Conservation (phyloP, 1,140 invertebrate species). For the Zophobas atratus region DNA sequence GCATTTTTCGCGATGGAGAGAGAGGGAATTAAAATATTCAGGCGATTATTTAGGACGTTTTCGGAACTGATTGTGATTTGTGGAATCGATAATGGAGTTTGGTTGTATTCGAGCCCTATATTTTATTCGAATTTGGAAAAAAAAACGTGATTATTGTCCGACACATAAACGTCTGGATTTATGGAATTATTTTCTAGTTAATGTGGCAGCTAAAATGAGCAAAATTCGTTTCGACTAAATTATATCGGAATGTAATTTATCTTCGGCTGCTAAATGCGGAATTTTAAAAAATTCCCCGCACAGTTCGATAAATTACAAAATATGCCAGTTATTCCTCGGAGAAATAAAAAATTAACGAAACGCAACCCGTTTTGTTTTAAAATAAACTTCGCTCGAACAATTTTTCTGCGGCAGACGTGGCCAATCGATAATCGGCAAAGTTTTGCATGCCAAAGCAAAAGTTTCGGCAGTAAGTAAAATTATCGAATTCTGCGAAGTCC, state of each 20-base stretch:
- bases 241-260: constrained; percentile 41
- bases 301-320: constrained; percentile 23
- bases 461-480: constrained; percentile 58
- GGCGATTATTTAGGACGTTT: constrained; percentile 42
- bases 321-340: constrained; percentile 42
- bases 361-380: not conserved
- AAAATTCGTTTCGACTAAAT: constrained; percentile 12
- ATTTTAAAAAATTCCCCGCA: constrained; percentile 11
- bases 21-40: constrained; percentile 52
- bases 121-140: constrained; percentile 34
- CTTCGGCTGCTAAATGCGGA: not conserved
- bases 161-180: constrained; percentile 37
- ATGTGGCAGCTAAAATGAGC: constrained; percentile 18
- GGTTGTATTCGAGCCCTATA: constrained; percentile 47
- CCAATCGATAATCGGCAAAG: constrained; percentile 53
- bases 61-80: constrained; percentile 50
- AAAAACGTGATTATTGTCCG: constrained; percentile 38
- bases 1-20: constrained; percentile 47
- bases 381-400: constrained; percentile 20
- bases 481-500: constrained; percentile 56
- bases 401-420: constrained; percentile 32
- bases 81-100: constrained; percentile 52
- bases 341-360: constrained; percentile 26
- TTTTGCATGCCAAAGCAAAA: constrained; percentile 59
- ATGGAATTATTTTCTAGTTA: constrained; percentile 31